Percentiles rank a stretch among this genome's conserved stretches.
Evolutionary conservation across 92 coral and sea anemone genomes (phyloP).

Genomic region (Nematostella vectensis): DNA sequence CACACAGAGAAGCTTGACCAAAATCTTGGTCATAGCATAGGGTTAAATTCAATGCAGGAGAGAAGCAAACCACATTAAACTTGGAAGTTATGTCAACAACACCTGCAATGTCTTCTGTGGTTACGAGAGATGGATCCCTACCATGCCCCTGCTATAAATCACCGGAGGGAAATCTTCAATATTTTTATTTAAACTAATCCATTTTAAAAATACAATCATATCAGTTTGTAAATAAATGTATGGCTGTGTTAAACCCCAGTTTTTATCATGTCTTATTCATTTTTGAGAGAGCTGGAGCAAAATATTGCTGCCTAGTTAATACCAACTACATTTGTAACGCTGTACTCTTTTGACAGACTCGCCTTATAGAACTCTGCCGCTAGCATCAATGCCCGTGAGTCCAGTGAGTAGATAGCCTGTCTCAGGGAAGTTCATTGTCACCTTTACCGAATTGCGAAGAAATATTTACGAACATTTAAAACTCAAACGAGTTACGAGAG

Average conservation of each 20-base stretch:
- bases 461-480: neutral
- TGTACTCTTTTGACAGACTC: neutral
- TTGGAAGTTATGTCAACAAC: too few relatives aligned
- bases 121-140: too few relatives aligned
- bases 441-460: neutral
- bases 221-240: neutral
- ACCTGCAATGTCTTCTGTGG: too few relatives aligned
- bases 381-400: neutral
- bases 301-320: neutral
- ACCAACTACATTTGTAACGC: conserved; percentile 8
- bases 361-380: neutral
- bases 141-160: too few relatives aligned
- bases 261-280: neutral
- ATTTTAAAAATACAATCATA: neutral
- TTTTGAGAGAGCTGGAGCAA: conserved; percentile 1
- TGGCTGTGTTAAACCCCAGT: neutral
- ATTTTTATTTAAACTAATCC: too few relatives aligned
- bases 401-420: neutral
- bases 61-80: too few relatives aligned
- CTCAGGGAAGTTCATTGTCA: neutral
- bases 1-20: too few relatives aligned
- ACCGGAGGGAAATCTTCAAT: too few relatives aligned
- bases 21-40: too few relatives aligned
- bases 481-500: neutral
- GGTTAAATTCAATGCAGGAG: too few relatives aligned